Evolutionary conservation across 2,888 invertebrate species (phyloP), one percentile per base, ranked within the genome.

Genomic region (Synergus umbraculus): DNA sequence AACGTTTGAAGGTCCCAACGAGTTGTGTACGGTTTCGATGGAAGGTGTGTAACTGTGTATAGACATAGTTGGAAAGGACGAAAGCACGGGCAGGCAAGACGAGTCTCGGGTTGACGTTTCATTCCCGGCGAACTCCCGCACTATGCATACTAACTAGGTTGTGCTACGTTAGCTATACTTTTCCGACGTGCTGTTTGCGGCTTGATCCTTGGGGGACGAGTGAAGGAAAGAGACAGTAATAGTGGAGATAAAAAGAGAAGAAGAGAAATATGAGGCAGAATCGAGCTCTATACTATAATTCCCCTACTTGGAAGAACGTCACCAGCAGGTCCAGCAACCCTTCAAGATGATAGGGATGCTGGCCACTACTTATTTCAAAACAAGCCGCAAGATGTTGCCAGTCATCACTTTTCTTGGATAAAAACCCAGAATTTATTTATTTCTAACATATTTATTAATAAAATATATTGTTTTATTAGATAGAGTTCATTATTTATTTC

Each of bases 81-180:
- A 88, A 89, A 88, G 87, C 88, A 89, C 87, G 88, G 88, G 87
- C 88, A 86, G 86, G 89, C 89, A 91, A 91, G 91, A 91, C 91
- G 91, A 90, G 91, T 90, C 91, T 90, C 89, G 90, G 89, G 91
- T 90, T 91, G 91, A 91, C 91, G 89, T 91, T 91, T 91, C 91
- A 91, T 91, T 91, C 91, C 91, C 90, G 88, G 88, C 88, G 88
- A 90, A 91, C 88, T 91, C 91, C 90, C 91, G 91, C 87, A 91
- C 91, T 90, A 91, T 91, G 91, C 91, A 91, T 91, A 91, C 91
- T 91, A 91, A 91, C 91, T 91, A 91, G 91, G 87, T 87, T 87
- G 85, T 86, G 87, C 87, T 85, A 84, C 86, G 87, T 88, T 88
- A 88, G 88, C 87, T 87, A 87, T 86, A 87, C 86, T 84, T 84